phyloP scores from a whole-genome alignment of 2,113 vertebrate genomes.

The Ceratotherium simum region DNA sequence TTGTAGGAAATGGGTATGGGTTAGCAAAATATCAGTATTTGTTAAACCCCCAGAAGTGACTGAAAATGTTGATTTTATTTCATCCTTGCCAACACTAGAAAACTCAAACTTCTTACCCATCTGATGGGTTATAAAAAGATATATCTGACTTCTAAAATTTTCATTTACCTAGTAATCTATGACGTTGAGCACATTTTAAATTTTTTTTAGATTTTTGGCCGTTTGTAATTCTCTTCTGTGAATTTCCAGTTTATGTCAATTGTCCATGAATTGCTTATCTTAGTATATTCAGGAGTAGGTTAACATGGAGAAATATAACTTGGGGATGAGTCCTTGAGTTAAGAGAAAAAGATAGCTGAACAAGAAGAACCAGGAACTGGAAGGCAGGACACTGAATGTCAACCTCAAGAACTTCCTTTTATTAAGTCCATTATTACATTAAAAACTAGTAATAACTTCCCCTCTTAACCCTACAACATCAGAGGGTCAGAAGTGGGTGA shows the following conservation, averaged over 20 bases:
- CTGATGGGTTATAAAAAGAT: not conserved
- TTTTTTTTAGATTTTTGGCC: not conserved
- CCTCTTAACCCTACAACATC: not conserved
- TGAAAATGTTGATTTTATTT: not conserved
- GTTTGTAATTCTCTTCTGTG: not conserved
- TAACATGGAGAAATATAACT: not conserved
- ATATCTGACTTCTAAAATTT: not conserved
- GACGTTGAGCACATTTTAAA: not conserved
- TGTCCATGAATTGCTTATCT: not conserved
- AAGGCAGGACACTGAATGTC: not conserved
- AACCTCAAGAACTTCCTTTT: not conserved
- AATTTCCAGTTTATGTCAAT: not conserved
- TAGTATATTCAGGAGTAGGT: not conserved
- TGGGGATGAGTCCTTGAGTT: not conserved
- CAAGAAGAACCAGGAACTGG: not conserved
- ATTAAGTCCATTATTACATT: not conserved
- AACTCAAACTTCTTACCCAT: not conserved
- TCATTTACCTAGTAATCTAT: not conserved
- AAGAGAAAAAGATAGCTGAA: not conserved
- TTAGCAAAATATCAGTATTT: not conserved
- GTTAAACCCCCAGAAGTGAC: not conserved
- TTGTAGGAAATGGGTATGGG: not conserved
- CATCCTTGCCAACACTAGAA: not conserved
- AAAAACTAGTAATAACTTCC: not conserved
- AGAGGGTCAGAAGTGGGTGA: not conserved